Evolutionary conservation across 2,888 invertebrate species (phyloP).

Genomic region (Erebia ligea): DNA sequence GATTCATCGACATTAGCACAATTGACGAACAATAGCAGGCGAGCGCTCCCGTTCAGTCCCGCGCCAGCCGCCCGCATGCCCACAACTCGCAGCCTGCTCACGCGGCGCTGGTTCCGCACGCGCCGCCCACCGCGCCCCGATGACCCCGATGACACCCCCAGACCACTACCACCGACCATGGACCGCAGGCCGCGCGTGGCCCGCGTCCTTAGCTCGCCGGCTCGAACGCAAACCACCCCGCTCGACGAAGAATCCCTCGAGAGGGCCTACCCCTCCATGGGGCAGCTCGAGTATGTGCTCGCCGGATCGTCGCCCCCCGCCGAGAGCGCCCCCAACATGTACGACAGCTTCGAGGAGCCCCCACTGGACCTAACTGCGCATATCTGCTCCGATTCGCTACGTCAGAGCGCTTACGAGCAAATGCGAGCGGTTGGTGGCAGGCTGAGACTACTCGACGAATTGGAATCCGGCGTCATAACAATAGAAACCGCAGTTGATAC

Average conservation of each 20-base stretch:
- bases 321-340: conserved; percentile 91
- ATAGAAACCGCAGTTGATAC: conserved; percentile 80
- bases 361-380: conserved; percentile 87
- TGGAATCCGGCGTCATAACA: conserved; percentile 87
- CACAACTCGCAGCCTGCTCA: conserved; percentile 66
- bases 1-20: conserved; percentile 61
- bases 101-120: conserved; percentile 69
- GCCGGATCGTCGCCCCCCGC: conserved; percentile 91
- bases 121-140: conserved; percentile 63
- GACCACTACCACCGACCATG: conserved; percentile 56
- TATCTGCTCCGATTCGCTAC: conserved; percentile 88
- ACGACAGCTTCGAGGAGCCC: conserved; percentile 91
- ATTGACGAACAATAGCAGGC: conserved; percentile 67
- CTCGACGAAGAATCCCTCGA: conserved; percentile 82
- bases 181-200: conserved; percentile 61
- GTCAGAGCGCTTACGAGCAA: conserved; percentile 89
- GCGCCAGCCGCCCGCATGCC: conserved; percentile 71
- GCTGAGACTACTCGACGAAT: conserved; percentile 87
- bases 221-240: conserved; percentile 52
- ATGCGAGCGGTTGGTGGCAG: conserved; percentile 88
- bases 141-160: conserved; percentile 55
- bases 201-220: conserved; percentile 57
- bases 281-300: conserved; percentile 90
- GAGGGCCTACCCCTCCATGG: conserved; percentile 86
- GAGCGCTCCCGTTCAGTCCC: conserved; percentile 56